Evolutionary conservation across 2,797 vertebrate genomes (phyloP).

Genomic region (Pipistrellus pygmaeus): DNA sequence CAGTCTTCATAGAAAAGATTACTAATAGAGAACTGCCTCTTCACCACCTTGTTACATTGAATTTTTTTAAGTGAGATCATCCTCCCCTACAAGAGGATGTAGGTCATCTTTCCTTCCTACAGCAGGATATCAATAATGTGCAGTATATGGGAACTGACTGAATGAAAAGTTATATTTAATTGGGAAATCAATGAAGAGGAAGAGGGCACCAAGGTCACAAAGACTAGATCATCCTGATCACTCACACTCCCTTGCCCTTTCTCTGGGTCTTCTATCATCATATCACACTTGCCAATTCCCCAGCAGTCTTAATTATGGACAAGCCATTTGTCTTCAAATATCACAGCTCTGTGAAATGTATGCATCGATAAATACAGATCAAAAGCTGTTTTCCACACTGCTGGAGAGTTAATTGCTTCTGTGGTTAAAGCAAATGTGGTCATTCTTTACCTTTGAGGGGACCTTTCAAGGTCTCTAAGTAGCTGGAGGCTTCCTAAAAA

Average conservation of each 20-base stretch:
- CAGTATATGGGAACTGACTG: constrained; percentile 84
- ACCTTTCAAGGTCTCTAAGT: constrained; percentile 81
- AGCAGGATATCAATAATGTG: constrained; percentile 82
- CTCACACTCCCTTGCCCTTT: constrained; percentile 84
- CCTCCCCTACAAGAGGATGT: constrained; percentile 75
- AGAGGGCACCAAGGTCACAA: constrained; percentile 83
- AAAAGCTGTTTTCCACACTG: constrained; percentile 88
- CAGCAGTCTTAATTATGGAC: constrained; percentile 86
- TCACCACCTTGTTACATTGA: constrained; percentile 76
- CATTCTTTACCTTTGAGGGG: constrained; percentile 83
- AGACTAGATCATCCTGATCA: constrained; percentile 83
- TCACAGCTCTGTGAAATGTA: constrained; percentile 87
- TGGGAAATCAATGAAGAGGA: constrained; percentile 86
- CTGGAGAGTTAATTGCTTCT: constrained; percentile 88
- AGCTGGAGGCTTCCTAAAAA: constrained; percentile 61
- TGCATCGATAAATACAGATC: constrained; percentile 89
- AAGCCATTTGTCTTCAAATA: constrained; percentile 89
- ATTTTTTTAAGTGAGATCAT: constrained; percentile 78
- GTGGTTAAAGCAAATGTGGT: constrained; percentile 82
- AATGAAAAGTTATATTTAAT: constrained; percentile 88
- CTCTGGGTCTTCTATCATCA: constrained; percentile 85
- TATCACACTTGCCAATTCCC: constrained; percentile 87
- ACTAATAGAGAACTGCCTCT: constrained; percentile 65
- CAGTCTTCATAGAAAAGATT: neutral
- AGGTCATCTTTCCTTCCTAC: constrained; percentile 72